Base-by-base conservation (phyloP, 2,888 invertebrate genomes). In the Alloscopus bannaensis region DNA sequence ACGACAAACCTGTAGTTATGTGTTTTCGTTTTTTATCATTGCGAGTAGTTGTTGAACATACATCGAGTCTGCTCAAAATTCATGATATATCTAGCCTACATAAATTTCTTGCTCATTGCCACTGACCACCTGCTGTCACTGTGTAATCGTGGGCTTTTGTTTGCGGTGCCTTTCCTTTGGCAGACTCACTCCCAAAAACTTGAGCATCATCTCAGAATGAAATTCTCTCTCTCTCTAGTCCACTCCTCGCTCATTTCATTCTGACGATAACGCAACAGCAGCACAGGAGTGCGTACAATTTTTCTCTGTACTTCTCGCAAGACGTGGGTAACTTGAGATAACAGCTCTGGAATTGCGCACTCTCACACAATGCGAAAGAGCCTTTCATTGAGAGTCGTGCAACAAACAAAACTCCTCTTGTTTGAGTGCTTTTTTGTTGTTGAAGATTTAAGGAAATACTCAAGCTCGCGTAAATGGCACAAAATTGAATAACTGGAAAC, bases 91-190 rank as follows among this genome's bases (percentile, higher is more conserved):
- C 57, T 45, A 13, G 22, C 57, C 45, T 50, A 36, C 59, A 75
- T 66, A 66, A 75, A 72, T 72, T 64, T 72, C 24, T 20, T 20
- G 4, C 45, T 57, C 28, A n/a, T 50, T 18, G 24, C 66, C 24
- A 75, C 40, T 75, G 75, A 26, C 75, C 75, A 75, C 75, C 75
- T 75, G 75, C 66, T 75, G 75, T 60, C 66, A 59, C 20, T 50
- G n/a, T n/a, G 18, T 47, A 59, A 59, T 64, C n/a, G 52, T 24
- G 40, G 42, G 11, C 45, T n/a, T 60, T 42, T 29, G 20, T 31
- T n/a, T 22, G 36, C 60, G 3, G 40, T 40, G 31, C 11, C n/a
- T 55, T 26, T 42, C 8, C 8, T 42, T n/a, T 4, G 47, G 18
- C n/a, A 3, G n/a, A 47, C 11, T 47, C 47, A 6, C 47, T n/a